Base-by-base conservation (phyloP, 64 coral and sea anemone species). In the Porites australiensis region DNA sequence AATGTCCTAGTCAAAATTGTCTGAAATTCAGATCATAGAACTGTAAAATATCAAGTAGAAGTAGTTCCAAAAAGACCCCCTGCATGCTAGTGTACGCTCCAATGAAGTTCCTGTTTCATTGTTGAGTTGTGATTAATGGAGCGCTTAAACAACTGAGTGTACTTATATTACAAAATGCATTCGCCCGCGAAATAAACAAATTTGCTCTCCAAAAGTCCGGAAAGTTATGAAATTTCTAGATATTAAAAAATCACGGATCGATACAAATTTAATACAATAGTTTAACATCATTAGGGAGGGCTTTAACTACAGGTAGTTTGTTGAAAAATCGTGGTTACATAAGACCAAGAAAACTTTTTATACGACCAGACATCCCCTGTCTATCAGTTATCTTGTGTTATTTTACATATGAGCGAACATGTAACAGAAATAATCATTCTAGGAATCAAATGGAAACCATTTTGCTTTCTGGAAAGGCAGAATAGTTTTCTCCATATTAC, bases 161-260 rank as follows among this genome's bases (percentile, higher is more conserved):
- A 57, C 54, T 7, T 4, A 44, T 44, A 46, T 48, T 68, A 63
- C n/a, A 49, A 69, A 64, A 84, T 13, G 10, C 81, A 84, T 0
- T 84, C 81, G 62, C 50, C 81, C 81, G 10, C 9, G 8, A 65
- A 80, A 80, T 80, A 60, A 80, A 80, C 44, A 84, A 50, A 80
- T 13, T 4, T 60, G 10, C 53, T 80, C 53, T 60, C 77, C 8
- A 60, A 37, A 27, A 2, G 43, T 50, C 16, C 8, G 4, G 13
- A 18, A 4, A 46, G 46, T 16, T 50, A 16, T 3, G 47, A 16
- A 11, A 4, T 18, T 19, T 12, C 44, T 15, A 1, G 16, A 46
- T 50, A 19, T 76, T 4, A 37, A 23, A 51, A 37, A 15, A 60
- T 59, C 15, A 4, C 76, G 9, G 18, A 58, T 14, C 27, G 27